Evolutionary conservation across 2,113 vertebrate species (phyloP).

Genomic region (Rhabdornis inornatus): DNA sequence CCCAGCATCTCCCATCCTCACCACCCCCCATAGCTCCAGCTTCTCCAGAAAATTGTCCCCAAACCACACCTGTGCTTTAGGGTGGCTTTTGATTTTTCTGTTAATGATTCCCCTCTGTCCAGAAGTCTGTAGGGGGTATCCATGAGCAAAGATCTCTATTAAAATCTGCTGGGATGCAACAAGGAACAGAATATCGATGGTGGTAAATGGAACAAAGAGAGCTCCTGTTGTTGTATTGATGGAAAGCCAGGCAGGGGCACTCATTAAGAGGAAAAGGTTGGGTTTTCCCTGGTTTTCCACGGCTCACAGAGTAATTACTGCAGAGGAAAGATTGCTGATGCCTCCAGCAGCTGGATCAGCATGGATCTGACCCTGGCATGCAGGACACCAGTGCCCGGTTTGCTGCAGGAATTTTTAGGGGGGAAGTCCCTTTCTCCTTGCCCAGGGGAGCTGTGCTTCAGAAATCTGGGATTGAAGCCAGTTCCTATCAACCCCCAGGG

Average conservation of each 20-base stretch:
- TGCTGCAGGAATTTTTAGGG: neutral
- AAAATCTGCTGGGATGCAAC: neutral
- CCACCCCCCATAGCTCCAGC: neutral
- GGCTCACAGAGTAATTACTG: neutral
- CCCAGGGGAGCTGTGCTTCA: neutral
- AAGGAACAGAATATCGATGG: neutral
- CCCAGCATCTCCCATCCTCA: fast-evolving
- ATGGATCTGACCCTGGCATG: neutral
- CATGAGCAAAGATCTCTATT: neutral
- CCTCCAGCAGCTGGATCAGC: neutral
- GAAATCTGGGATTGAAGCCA: neutral
- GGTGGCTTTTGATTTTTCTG: neutral
- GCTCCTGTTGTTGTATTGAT: neutral
- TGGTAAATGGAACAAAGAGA: neutral
- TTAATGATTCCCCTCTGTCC: neutral
- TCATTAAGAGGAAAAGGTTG: neutral
- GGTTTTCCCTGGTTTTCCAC: neutral
- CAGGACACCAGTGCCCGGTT: neutral
- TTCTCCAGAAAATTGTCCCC: neutral
- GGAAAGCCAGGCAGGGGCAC: neutral
- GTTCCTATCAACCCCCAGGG: neutral
- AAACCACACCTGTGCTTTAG: neutral
- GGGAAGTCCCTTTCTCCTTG: neutral
- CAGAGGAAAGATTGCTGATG: neutral
- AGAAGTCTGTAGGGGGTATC: no score